Evolutionary conservation across 2,888 invertebrate genomes (phyloP).

Genomic region (Acheta domesticus): DNA sequence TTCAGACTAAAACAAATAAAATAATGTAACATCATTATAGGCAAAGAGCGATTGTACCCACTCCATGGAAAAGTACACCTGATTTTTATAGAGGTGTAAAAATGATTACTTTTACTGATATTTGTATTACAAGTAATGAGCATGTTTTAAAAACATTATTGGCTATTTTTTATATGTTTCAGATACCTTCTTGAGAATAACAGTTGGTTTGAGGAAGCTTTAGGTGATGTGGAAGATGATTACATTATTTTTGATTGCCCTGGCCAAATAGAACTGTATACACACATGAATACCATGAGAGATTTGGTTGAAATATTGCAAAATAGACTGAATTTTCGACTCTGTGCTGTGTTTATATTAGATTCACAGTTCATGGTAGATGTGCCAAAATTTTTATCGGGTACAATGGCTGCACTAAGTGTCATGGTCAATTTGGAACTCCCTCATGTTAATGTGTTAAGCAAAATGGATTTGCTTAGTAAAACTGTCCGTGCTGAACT

Average conservation of each 20-base stretch:
- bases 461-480: constrained; percentile 91
- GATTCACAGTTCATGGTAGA: constrained; percentile 98
- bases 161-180: constrained; percentile 36
- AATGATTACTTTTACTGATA: no score
- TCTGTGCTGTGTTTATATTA: constrained; percentile 89
- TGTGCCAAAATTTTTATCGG: constrained; percentile 91
- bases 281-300: constrained; percentile 86
- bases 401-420: constrained; percentile 91
- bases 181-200: constrained; percentile 86
- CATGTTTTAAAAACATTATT: no score
- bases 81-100: no score
- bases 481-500: constrained; percentile 74
- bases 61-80: no score
- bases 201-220: constrained; percentile 85
- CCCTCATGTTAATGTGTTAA: constrained; percentile 89
- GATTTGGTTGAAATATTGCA: constrained; percentile 73
- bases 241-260: constrained; percentile 98
- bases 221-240: constrained; percentile 89
- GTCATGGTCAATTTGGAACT: constrained; percentile 95
- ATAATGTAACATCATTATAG: no score
- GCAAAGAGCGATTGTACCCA: no score
- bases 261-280: constrained; percentile 97
- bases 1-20: no score
- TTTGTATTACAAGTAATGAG: no score
- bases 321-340: constrained; percentile 76